A percentile compares a stretch with the other conserved stretches of the same genome.
Conservation (phyloP, 2,113 vertebrate species). For the Corythornis cristatus region DNA sequence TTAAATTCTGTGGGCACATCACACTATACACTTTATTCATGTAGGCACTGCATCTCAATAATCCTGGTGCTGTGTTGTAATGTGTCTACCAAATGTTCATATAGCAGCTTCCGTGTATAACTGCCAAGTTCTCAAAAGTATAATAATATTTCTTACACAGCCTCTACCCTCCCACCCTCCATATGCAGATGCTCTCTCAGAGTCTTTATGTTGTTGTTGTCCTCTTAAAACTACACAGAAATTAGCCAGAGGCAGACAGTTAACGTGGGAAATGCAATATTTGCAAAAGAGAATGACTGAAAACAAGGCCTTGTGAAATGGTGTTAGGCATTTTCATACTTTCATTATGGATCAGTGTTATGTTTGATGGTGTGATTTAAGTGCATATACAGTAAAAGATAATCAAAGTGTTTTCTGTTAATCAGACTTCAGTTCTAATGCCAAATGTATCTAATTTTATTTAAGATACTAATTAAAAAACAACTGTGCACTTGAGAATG, state of each 20-base stretch:
- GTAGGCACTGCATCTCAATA: not conserved
- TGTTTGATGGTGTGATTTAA: not conserved
- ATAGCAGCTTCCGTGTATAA: not conserved
- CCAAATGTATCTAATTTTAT: not conserved
- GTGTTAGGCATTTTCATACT: not conserved
- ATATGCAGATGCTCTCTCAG: not conserved
- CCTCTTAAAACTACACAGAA: not conserved
- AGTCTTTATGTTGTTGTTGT: not conserved
- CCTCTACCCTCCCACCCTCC: not conserved
- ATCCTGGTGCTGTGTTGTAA: not conserved
- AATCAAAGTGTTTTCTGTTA: not conserved
- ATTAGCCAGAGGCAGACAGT: not conserved
- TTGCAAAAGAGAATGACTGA: not conserved
- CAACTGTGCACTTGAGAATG: not conserved
- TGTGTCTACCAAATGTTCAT: not conserved
- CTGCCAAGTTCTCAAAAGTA: not conserved
- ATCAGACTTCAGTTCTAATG: not conserved
- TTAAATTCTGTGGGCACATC: not conserved
- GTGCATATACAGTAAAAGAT: not conserved
- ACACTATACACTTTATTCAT: not conserved
- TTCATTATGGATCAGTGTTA: not conserved
- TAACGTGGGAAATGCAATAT: not conserved
- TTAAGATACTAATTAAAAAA: not conserved
- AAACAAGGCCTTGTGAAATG: not conserved
- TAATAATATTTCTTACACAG: not conserved